Evolutionary conservation across 2,797 vertebrate species (phyloP).

Genomic region (Orestias chungarensis): DNA sequence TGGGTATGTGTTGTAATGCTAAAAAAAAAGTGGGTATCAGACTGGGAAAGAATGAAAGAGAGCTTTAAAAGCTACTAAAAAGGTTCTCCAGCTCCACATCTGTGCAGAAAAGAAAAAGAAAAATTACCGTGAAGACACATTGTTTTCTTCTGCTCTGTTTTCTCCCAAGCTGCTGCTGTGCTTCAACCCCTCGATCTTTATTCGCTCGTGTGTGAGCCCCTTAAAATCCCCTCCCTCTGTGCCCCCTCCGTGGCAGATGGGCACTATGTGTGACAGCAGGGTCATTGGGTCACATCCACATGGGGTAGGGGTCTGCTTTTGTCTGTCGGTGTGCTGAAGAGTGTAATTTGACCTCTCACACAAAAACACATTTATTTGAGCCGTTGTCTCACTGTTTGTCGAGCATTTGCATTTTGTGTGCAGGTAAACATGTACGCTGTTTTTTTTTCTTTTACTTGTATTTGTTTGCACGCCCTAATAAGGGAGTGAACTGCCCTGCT

Average conservation of each 20-base stretch:
- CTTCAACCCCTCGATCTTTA: not conserved
- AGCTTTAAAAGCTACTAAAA: slow-evolving; percentile 31
- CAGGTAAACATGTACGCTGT: not conserved
- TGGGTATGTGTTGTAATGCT: slow-evolving; percentile 15
- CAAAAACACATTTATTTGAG: slow-evolving; percentile 21
- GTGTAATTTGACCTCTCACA: slow-evolving; percentile 52
- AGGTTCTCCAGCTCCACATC: slow-evolving; percentile 57
- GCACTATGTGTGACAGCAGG: slow-evolving; percentile 81
- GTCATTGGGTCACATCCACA: slow-evolving; percentile 83
- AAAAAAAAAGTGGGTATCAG: not conserved
- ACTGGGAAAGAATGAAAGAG: slow-evolving; percentile 18
- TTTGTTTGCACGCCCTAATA: not conserved
- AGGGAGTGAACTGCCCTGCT: not conserved
- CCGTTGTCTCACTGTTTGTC: not conserved
- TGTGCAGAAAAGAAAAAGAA: slow-evolving; percentile 58
- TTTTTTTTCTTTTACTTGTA: not conserved
- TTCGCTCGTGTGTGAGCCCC: slow-evolving; percentile 2
- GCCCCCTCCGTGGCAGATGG: slow-evolving; percentile 82
- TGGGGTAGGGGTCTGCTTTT: slow-evolving; percentile 63
- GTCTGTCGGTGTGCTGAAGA: slow-evolving; percentile 31
- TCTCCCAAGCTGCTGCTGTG: slow-evolving; percentile 20
- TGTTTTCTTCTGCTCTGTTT: slow-evolving; percentile 49
- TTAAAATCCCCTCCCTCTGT: slow-evolving; percentile 56
- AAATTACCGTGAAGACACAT: slow-evolving; percentile 71
- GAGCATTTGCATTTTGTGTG: slow-evolving; percentile 8